phyloP scores from a whole-genome alignment of 2,888 invertebrate species.

The Eledone cirrhosa region DNA sequence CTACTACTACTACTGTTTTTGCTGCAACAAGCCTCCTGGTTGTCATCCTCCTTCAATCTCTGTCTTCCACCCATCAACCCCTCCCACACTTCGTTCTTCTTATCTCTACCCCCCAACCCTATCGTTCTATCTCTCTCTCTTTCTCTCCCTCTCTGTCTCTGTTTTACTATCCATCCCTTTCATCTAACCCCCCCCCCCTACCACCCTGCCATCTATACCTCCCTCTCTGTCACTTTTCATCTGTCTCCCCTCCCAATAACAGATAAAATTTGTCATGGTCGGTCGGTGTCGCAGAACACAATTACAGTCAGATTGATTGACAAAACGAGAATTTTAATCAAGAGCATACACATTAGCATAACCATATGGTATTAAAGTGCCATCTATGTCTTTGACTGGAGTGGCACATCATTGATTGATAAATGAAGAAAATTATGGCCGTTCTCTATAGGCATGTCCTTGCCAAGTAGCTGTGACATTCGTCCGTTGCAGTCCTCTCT shows the following conservation, averaged over 20 bases:
- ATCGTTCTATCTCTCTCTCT: background rate
- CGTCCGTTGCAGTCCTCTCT: background rate
- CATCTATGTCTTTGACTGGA: conserved; percentile 27
- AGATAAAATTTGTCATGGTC: conserved; percentile 26
- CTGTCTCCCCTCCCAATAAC: background rate
- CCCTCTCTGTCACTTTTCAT: background rate
- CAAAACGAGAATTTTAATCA: conserved; percentile 21
- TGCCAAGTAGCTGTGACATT: conserved; percentile 28
- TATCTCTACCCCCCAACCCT: background rate
- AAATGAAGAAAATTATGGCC: conserved; percentile 5
- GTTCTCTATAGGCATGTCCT: conserved; percentile 27
- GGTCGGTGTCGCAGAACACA: conserved; percentile 24
- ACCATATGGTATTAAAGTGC: conserved; percentile 27
- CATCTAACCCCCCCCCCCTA: background rate
- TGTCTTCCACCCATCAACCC: background rate
- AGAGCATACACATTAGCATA: conserved; percentile 20
- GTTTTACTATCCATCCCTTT: background rate
- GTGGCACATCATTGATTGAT: conserved; percentile 28
- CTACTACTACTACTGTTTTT: conserved; percentile 15
- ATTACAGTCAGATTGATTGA: conserved; percentile 24
- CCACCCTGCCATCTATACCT: too few species aligned
- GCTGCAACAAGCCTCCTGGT: conserved; percentile 28
- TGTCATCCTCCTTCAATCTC: background rate
- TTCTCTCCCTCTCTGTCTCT: background rate
- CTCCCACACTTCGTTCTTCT: background rate